Conservation (phyloP, 2,888 invertebrate genomes). For the Idaea aversata region DNA sequence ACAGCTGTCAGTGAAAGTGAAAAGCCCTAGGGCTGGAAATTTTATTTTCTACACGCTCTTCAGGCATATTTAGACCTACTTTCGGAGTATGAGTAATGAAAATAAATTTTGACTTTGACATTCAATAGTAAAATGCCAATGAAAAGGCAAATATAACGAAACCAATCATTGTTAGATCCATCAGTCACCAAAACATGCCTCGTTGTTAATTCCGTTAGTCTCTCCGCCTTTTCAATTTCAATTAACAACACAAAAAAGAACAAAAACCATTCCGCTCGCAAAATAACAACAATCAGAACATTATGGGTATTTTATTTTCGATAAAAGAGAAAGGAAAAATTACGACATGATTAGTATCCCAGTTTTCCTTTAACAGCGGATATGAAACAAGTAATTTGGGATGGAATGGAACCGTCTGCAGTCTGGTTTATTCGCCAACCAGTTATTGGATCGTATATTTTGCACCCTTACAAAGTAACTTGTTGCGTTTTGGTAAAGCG, state of each 20-base stretch:
- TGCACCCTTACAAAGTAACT: slow-evolving; percentile 1
- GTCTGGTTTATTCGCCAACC: slow-evolving; percentile 10
- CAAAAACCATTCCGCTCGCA: not conserved
- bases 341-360: slow-evolving; percentile 21
- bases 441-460: slow-evolving; percentile 7
- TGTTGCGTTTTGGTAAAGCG: slow-evolving; percentile 1
- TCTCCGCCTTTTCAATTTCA: not conserved
- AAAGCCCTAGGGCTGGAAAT: no score
- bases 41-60: no score
- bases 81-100: no score
- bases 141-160: not conserved
- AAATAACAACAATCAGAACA: not conserved
- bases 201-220: not conserved
- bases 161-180: not conserved
- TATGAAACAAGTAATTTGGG: slow-evolving; percentile 21
- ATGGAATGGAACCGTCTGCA: slow-evolving; percentile 3
- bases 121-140: not conserved
- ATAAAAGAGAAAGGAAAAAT: slow-evolving; percentile 13
- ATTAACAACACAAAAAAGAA: not conserved
- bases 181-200: not conserved
- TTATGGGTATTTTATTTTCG: slow-evolving; percentile 8
- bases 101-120: no score
- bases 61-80: no score
- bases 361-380: slow-evolving; percentile 14
- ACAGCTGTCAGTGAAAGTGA: no score